Conservation (phyloP, 2,888 invertebrate species). For the Pachliopta kotzebuea region DNA sequence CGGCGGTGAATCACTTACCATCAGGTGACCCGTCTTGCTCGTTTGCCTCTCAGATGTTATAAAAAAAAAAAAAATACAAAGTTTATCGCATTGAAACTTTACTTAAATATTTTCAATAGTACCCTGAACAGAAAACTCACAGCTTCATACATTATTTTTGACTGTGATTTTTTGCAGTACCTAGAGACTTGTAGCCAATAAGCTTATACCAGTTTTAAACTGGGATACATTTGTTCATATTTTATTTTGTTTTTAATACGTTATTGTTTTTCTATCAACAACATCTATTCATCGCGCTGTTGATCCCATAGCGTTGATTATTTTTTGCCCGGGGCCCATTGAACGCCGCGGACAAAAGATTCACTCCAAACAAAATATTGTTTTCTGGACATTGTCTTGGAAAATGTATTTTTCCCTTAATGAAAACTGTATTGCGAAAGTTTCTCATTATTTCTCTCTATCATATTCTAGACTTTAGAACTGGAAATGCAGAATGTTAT, state of each 20-base stretch:
- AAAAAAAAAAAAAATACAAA: too few species aligned
- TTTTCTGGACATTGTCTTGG: slow-evolving; percentile 5
- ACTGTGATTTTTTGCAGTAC: too few species aligned
- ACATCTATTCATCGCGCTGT: background rate
- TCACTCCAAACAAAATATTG: slow-evolving; percentile 6
- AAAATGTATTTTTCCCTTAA: slow-evolving; percentile 1
- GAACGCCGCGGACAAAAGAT: slow-evolving; percentile 5
- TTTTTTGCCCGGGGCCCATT: slow-evolving; percentile 2
- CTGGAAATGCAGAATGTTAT: background rate
- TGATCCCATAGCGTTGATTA: background rate
- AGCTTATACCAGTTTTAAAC: too few species aligned
- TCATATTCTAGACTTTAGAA: background rate
- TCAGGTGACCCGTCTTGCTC: too few species aligned
- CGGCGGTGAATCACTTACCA: too few species aligned
- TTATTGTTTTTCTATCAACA: slow-evolving; percentile 1
- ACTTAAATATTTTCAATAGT: too few species aligned
- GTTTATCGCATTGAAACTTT: too few species aligned
- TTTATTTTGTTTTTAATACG: background rate
- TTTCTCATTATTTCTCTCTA: background rate
- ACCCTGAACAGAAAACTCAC: too few species aligned
- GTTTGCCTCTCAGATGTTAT: too few species aligned
- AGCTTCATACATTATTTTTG: too few species aligned
- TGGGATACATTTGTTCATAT: background rate
- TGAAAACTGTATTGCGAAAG: slow-evolving; percentile 3
- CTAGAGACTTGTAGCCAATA: too few species aligned